Percentiles rank a stretch among this genome's conserved stretches.
Conservation (phyloP, 2,888 invertebrate genomes). For the Drosophila quasianomalipes region DNA sequence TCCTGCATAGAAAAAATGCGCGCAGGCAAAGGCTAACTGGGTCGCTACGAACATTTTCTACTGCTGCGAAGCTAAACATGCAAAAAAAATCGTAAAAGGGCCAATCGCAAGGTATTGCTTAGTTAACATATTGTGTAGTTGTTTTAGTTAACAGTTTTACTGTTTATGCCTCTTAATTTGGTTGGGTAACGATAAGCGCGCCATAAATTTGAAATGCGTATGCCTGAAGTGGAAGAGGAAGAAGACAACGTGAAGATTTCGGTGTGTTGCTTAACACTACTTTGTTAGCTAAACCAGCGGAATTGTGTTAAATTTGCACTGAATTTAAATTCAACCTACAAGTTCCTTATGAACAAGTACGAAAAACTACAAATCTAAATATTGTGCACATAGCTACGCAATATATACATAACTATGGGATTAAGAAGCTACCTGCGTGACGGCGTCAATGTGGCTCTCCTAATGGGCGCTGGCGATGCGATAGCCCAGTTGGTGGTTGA, state of each 20-base stretch:
- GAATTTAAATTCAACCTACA: background rate
- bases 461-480: conserved; percentile 82
- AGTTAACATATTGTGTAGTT: background rate
- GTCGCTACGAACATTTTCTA: conserved; percentile 48
- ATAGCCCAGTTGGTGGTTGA: conserved; percentile 77
- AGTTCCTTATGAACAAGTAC: too few relatives aligned
- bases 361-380: background rate
- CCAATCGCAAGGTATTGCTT: background rate
- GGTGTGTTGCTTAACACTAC: background rate
- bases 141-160: background rate
- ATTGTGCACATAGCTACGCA: background rate
- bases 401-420: conserved; percentile 70
- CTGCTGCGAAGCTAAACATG: background rate
- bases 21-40: background rate
- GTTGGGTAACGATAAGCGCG: background rate
- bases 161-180: background rate
- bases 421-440: conserved; percentile 41
- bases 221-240: background rate
- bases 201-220: background rate
- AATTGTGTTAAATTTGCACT: background rate
- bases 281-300: background rate
- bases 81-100: conserved; percentile 5
- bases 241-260: background rate
- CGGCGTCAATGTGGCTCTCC: conserved; percentile 63
- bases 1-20: conserved; percentile 23